These are phyloP conservation scores for Virgularia gustaviana DNA, from an alignment of 92 coral and sea anemone genomes.

Conservation along the genomic window DNA sequence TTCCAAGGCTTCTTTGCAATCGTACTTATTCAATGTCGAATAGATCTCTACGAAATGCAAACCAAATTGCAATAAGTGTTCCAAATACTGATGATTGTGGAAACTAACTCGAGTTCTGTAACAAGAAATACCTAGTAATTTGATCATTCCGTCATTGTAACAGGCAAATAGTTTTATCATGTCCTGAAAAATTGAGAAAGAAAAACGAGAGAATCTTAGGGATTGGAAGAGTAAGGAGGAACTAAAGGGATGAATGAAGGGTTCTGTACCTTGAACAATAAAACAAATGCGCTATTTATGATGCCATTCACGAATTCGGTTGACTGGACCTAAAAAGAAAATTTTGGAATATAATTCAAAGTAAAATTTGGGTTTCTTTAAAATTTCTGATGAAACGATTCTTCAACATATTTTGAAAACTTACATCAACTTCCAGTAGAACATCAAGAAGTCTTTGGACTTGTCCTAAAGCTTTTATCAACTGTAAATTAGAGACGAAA, in stretches of 20 bases:
- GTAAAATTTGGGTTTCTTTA: background rate
- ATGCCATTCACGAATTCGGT: constrained; percentile 26
- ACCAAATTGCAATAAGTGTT: no score
- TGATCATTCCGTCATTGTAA: constrained; percentile 96
- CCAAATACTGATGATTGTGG: no score
- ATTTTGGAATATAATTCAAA: background rate
- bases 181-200: constrained; percentile 52
- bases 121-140: constrained; percentile 76
- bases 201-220: background rate
- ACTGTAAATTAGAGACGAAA: constrained; percentile 38
- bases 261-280: constrained; percentile 31
- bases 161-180: constrained; percentile 92
- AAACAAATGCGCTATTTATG: constrained; percentile 36
- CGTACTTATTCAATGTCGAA: constrained; percentile 86
- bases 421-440: constrained; percentile 85
- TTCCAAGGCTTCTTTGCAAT: constrained; percentile 78
- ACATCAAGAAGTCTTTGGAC: constrained; percentile 83
- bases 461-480: constrained; percentile 80
- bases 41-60: constrained; percentile 75
- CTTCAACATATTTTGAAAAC: background rate
- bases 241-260: background rate
- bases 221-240: background rate
- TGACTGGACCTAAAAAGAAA: constrained; percentile 18
- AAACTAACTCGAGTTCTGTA: no score
- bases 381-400: background rate